These are phyloP conservation scores for Leptopilina drosophilae DNA, from an alignment of 2,888 invertebrate genomes.

Conservation along the genomic window DNA sequence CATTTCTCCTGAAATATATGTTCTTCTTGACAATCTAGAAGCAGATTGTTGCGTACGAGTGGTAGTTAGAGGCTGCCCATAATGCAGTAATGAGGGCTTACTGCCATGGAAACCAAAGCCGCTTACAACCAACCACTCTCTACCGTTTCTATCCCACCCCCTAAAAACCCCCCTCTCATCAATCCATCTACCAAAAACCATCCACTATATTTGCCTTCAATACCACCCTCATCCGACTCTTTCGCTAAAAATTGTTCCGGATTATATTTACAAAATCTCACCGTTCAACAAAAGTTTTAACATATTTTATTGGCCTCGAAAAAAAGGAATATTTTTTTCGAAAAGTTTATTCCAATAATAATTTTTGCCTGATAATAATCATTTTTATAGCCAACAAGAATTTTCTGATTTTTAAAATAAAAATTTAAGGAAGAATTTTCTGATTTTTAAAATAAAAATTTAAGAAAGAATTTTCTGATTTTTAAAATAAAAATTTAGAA, in stretches of 20 bases:
- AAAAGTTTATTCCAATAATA: too few species aligned
- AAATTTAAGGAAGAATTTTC: too few species aligned
- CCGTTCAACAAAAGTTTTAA: constrained; percentile 6
- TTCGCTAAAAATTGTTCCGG: constrained; percentile 57
- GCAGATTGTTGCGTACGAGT: constrained; percentile 72
- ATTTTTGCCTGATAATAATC: too few species aligned
- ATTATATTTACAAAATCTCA: constrained; percentile 46
- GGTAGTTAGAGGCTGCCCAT: constrained; percentile 75
- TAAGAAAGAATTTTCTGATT: too few species aligned
- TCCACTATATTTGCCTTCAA: constrained; percentile 64
- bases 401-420: too few species aligned
- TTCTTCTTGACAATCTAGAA: constrained; percentile 55
- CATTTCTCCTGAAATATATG: not conserved
- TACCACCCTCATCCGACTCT: constrained; percentile 65
- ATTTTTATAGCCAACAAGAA: too few species aligned
- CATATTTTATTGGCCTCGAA: not conserved
- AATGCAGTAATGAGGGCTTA: constrained; percentile 77
- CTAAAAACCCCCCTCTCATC: constrained; percentile 45
- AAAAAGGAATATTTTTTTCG: too few species aligned
- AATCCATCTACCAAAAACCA: constrained; percentile 52
- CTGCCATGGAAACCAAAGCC: constrained; percentile 78
- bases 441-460: too few species aligned
- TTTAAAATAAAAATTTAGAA: too few species aligned
- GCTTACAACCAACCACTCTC: constrained; percentile 76
- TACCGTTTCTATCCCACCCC: constrained; percentile 55